Base-by-base conservation (phyloP, 2,888 invertebrate species). In the Tetranychus truncatus region DNA sequence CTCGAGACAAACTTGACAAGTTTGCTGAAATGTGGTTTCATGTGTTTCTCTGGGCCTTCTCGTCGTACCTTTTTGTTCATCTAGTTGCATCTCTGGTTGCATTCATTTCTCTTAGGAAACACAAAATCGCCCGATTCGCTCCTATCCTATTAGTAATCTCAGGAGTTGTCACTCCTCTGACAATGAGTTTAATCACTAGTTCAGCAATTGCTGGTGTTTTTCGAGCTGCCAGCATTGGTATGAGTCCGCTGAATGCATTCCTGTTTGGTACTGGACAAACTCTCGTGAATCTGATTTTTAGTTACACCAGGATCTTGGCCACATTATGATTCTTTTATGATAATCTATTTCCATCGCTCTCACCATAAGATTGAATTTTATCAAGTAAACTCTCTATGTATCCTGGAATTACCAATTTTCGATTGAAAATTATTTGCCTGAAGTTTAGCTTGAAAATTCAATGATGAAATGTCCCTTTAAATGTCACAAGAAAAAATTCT, bases 201-300 rank as follows among this genome's bases (percentile, higher is more conserved):
- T 95, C 94, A 66, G 91, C 91, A 18, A 89, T 95, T 78, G 93
- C 95, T 75, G 93, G 93, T 81, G 93, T 95, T 78, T 95, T 94
- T 84, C 87, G 91, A 80, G 91, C 93, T 78, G 91, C 93, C 74
- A 89, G 89, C 82, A 86, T 92, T 82, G 88, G 89, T 80, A 93
- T 95, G 93, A 88, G 89, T 77, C 91, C 92, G 69, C 87, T 93
- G 77, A 92, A 94, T 83, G 94, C 95, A 75, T 87, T 95, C 84
- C 87, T 95, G 79, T 95, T 94, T 92, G 95, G 95, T 76, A 89
- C 93, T 74, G 95, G 94, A 78, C 95, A 95, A 84, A 95, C 95
- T 75, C 86, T 92, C 78, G 85, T 92, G 72, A 90, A 92, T 73
- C 91, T 91, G 78, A 90, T 92, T 80, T 88, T 95, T 81, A 95